Conservation (phyloP, 2,113 vertebrate species). For the Piliocolobus tephrosceles region DNA sequence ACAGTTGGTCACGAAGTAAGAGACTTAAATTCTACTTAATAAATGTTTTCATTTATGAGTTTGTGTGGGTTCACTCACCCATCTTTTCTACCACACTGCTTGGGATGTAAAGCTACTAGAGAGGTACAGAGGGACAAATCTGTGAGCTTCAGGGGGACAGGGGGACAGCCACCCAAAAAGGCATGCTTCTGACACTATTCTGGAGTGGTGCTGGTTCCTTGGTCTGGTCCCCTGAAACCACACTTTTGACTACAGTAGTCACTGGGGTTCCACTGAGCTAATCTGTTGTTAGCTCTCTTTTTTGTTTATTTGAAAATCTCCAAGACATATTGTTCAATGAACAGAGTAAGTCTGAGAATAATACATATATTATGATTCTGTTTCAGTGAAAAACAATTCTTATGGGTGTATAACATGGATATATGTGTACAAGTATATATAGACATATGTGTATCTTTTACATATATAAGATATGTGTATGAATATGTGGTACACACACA, state of each 20-base stretch:
- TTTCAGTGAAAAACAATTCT: slow-evolving; percentile 2
- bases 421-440: not conserved
- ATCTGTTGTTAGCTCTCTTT: not conserved
- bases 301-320: slow-evolving; percentile 1
- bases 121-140: not conserved
- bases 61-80: not conserved
- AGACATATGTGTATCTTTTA: not conserved
- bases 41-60: not conserved
- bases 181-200: not conserved
- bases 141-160: not conserved
- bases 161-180: not conserved
- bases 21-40: not conserved
- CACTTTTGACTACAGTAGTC: not conserved
- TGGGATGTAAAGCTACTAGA: not conserved
- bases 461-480: not conserved
- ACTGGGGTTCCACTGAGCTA: not conserved
- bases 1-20: not conserved
- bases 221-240: not conserved
- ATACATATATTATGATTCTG: not conserved
- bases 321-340: not conserved
- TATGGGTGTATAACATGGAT: not conserved
- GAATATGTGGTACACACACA: not conserved
- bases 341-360: not conserved
- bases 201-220: not conserved
- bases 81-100: not conserved